Percentiles rank a stretch among this genome's conserved stretches.
Evolutionary conservation across 1,140 invertebrate genomes (phyloP).

Genomic region (Procambarus virginalis): DNA sequence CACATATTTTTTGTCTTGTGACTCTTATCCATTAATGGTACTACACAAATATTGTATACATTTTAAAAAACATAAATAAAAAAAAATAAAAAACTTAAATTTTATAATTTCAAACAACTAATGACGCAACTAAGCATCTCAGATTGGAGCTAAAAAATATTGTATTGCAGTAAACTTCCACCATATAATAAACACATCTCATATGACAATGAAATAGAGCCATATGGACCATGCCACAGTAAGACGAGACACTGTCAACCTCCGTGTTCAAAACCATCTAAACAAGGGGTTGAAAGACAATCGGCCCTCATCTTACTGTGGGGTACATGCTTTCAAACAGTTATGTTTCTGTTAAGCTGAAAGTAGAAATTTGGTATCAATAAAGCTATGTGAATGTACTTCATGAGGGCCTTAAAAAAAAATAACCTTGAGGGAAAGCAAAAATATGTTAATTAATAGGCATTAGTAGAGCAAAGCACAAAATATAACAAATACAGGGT

Average conservation of each 20-base stretch:
- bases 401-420: neutral
- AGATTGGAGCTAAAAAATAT: neutral
- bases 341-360: neutral
- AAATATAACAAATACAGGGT: slow-evolving; percentile 31
- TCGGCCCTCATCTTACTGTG: neutral
- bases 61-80: neutral
- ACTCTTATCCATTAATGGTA: neutral
- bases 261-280: neutral
- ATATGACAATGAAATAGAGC: neutral
- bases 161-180: slow-evolving; percentile 10
- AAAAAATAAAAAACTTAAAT: neutral
- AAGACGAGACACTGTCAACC: neutral
- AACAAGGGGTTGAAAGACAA: neutral
- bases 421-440: slow-evolving; percentile 7
- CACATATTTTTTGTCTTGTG: neutral
- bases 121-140: neutral
- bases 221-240: neutral
- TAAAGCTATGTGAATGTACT: neutral
- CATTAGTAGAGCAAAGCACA: slow-evolving; percentile 59
- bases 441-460: slow-evolving; percentile 18
- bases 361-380: neutral
- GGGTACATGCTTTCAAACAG: neutral
- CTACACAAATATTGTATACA: neutral
- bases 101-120: neutral
- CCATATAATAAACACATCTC: neutral